Evolutionary conservation across 2,888 invertebrate species (phyloP).

Genomic region (Disparrhopalites patrizii): DNA sequence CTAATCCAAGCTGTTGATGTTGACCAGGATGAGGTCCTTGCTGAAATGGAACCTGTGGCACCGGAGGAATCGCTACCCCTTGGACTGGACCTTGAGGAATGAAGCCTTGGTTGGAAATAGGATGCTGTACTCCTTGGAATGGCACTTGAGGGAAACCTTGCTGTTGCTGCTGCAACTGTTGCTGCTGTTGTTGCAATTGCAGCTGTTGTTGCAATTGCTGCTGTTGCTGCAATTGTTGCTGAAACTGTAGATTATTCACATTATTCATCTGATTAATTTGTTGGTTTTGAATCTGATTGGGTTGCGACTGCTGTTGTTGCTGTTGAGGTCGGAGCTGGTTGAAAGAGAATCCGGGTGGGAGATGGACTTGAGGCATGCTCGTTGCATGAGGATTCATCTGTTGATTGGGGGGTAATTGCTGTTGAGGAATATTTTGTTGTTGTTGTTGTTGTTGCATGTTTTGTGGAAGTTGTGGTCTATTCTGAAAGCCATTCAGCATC

Average conservation of each 20-base stretch:
- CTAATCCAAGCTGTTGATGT: too few species aligned
- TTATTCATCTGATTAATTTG: neutral
- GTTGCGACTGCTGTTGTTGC: conserved; percentile 3
- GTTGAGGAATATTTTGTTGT: neutral
- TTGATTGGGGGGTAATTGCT: neutral
- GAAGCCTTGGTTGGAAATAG: neutral
- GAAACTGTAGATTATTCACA: neutral
- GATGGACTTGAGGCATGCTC: conserved; percentile 20
- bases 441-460: neutral
- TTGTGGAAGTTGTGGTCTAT: neutral
- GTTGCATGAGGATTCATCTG: conserved; percentile 13
- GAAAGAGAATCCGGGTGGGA: conserved; percentile 12
- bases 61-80: neutral
- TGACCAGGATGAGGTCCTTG: neutral
- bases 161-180: conserved; percentile 1
- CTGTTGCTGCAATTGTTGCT: conserved; percentile 9
- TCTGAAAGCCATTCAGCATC: neutral
- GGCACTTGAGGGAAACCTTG: conserved; percentile 9
- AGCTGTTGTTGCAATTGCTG: conserved; percentile 6
- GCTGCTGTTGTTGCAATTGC: conserved; percentile 7
- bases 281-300: neutral
- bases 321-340: conserved; percentile 29
- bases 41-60: neutral
- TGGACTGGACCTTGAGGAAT: conserved; percentile 1
- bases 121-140: neutral